Evolutionary conservation across 2,888 invertebrate species (phyloP), one percentile per base, ranked within the genome.

Genomic region (Aspidapion aeneum): DNA sequence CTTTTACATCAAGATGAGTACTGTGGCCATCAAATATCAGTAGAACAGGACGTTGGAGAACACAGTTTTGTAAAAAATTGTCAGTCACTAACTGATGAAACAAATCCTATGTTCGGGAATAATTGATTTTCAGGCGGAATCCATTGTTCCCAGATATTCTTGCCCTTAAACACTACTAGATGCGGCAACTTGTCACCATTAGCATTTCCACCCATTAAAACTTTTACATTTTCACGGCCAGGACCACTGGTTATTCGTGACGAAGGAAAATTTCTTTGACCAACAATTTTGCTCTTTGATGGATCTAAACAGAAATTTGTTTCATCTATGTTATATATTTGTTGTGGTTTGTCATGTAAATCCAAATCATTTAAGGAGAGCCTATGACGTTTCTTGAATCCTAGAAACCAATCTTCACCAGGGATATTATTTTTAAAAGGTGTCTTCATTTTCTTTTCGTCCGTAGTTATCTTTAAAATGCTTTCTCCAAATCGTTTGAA

Each of bases 141-240:
- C 58, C 49, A 58, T 1, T 1, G 7, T 5, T 7, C 20, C 51
- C 58, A 58, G 0, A 58, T 19, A 51, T 58, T 19, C 21, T 19
- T 9, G 7, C 49, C 20, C 5, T 58, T 58, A 58, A 58, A 50
- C 2, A 58, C 21, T 21, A 58, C 17, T 17, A 58, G n/a, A 1
- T n/a, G 48, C 7, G 21, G 19, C 2, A 7, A 16, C n/a, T n/a
- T n/a, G n/a, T n/a, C n/a, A n/a, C n/a, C n/a, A n/a, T n/a, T n/a
- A n/a, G n/a, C n/a, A n/a, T 55, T 55, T 55, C 21, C 55, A 5
- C 7, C 55, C 56, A 71, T 64, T 63, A 75, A 68, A 20, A 75
- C 69, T 22, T 74, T 74, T n/a, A 68, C 71, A 64, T 74, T 75
- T 61, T 74, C 70, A 69, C 70, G 72, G 21, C 74, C 73, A n/a